These are phyloP conservation scores for Cryptops parisi DNA, from an alignment of 2,888 invertebrate species.

Conservation along the genomic window DNA sequence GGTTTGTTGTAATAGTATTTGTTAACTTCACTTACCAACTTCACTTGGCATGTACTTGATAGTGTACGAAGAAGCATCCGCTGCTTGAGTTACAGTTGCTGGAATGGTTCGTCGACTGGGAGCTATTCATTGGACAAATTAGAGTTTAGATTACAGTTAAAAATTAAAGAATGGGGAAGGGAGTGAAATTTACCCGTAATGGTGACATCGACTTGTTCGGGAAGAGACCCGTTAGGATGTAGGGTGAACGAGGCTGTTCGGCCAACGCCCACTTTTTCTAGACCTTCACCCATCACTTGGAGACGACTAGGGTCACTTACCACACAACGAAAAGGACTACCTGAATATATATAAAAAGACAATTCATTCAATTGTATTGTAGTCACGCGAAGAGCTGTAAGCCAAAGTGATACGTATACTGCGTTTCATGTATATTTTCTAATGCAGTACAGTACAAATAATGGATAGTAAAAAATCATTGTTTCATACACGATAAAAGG, in stretches of 20 bases:
- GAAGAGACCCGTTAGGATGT: slow-evolving; percentile 58
- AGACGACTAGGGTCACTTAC: slow-evolving; percentile 72
- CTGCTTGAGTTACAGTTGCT: slow-evolving; percentile 35
- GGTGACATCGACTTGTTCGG: slow-evolving; percentile 54
- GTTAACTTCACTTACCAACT: slow-evolving; percentile 53
- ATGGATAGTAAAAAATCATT: no score
- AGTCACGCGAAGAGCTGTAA: no score
- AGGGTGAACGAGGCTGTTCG: slow-evolving; percentile 69
- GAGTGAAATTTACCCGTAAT: slow-evolving; percentile 40
- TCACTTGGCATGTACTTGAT: slow-evolving; percentile 64
- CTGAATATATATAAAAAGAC: slow-evolving; percentile 33
- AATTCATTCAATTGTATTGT: no score
- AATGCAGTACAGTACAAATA: no score
- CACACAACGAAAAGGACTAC: slow-evolving; percentile 65
- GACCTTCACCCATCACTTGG: slow-evolving; percentile 57
- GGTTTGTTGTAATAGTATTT: not conserved
- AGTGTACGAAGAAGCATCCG: slow-evolving; percentile 31
- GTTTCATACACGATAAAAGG: no score
- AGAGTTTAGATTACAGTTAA: slow-evolving; percentile 5
- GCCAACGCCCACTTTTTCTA: slow-evolving; percentile 81
- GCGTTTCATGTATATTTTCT: no score
- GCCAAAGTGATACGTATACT: no score
- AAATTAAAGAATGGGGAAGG: no score
- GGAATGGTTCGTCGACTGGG: slow-evolving; percentile 55
- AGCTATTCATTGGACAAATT: slow-evolving; percentile 36